Evolutionary conservation across 2,797 vertebrate species (phyloP).

Genomic region (Malurus splendens): DNA sequence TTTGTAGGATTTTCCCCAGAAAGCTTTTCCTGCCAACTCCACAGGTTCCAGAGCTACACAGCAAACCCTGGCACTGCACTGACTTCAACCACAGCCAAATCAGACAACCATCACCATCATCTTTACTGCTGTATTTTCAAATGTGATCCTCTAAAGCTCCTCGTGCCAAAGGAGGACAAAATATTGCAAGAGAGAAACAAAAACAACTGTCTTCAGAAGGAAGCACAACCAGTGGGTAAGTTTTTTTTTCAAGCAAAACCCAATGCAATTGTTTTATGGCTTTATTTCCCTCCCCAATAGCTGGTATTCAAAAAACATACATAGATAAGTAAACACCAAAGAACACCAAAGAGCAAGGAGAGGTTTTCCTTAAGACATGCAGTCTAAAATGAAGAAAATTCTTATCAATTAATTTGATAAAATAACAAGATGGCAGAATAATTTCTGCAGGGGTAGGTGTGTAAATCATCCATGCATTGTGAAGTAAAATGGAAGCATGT

Average conservation of each 20-base stretch:
- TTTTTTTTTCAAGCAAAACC: not conserved
- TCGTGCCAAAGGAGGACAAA: not conserved
- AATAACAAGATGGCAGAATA: not conserved
- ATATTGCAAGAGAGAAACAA: not conserved
- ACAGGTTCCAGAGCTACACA: not conserved
- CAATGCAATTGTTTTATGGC: not conserved
- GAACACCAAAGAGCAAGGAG: not conserved
- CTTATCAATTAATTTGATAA: not conserved
- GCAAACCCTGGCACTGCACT: not conserved
- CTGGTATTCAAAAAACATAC: not conserved
- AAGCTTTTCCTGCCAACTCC: not conserved
- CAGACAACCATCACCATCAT: not conserved
- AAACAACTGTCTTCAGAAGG: not conserved
- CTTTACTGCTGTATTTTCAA: not conserved
- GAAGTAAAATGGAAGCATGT: not conserved
- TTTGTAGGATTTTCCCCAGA: not conserved
- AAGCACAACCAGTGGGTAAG: not conserved
- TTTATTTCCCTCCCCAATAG: not conserved
- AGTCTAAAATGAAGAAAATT: not conserved
- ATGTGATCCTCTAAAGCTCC: not conserved
- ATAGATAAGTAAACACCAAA: not conserved
- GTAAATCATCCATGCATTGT: not conserved
- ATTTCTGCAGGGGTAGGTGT: not conserved
- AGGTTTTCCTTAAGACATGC: not conserved
- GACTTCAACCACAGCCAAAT: not conserved